Conservation (phyloP, 1,140 invertebrate genomes). For the Lepidostoma basale region DNA sequence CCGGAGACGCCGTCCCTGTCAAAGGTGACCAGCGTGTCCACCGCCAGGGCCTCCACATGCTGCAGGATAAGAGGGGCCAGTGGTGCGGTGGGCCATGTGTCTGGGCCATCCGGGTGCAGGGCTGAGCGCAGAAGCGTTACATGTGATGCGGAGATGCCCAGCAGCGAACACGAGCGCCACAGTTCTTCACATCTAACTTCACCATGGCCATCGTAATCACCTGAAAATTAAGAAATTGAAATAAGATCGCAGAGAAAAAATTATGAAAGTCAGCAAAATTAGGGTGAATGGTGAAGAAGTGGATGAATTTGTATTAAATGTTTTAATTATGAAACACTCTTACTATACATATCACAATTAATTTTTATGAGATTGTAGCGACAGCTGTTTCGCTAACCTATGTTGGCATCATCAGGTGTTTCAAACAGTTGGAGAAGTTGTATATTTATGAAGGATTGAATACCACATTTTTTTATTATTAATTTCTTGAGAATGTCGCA, state of each 20-base stretch:
- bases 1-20: slow-evolving; percentile 88
- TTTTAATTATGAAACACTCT: no score
- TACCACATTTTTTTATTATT: no score
- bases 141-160: slow-evolving; percentile 80
- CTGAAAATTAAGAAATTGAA: slow-evolving; percentile 54
- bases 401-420: no score
- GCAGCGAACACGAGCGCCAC: slow-evolving; percentile 73
- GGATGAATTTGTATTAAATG: neutral
- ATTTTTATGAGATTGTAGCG: no score
- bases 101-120: slow-evolving; percentile 76
- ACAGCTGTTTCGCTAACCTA: no score
- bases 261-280: neutral
- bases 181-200: slow-evolving; percentile 75
- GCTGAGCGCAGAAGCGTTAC: slow-evolving; percentile 75
- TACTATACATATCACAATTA: no score
- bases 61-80: slow-evolving; percentile 75
- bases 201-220: slow-evolving; percentile 75
- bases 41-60: slow-evolving; percentile 73
- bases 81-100: slow-evolving; percentile 75
- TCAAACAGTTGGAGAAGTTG: no score
- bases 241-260: neutral
- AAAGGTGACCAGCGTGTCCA: slow-evolving; percentile 89
- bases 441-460: no score
- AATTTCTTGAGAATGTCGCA: no score
- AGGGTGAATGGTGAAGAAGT: neutral